phyloP scores from a whole-genome alignment of 1,140 invertebrate species.

The Phthorimaea operculella region DNA sequence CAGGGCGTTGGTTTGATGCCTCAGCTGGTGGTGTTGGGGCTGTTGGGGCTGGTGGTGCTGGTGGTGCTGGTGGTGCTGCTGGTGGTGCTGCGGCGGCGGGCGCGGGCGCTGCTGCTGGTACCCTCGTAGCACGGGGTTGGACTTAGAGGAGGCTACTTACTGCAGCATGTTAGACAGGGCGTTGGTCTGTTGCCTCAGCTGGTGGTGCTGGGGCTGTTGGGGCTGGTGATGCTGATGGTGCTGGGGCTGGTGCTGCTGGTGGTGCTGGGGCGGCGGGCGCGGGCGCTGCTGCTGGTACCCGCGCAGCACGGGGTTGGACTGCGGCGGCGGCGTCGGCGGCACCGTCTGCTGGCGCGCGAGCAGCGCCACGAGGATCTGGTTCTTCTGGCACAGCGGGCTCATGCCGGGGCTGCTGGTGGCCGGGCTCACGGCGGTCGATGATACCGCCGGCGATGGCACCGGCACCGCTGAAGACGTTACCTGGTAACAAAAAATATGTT shows the following conservation, averaged over 20 bases:
- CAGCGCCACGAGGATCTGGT: constrained; percentile 87
- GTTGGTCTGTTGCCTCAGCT: constrained; percentile 22
- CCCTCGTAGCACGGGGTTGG: no score
- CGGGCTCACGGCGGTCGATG: constrained; percentile 31
- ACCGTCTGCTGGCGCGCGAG: constrained; percentile 83
- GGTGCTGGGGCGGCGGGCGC: constrained; percentile 22
- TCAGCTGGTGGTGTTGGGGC: constrained; percentile 23
- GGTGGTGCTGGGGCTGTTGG: constrained; percentile 15
- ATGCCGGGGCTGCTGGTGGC: constrained; percentile 61
- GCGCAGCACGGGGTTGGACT: constrained; percentile 48
- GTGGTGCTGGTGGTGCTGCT: constrained; percentile 20
- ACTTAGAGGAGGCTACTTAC: constrained; percentile 52
- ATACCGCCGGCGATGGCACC: constrained; percentile 25
- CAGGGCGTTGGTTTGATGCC: constrained; percentile 34
- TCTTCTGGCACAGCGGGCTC: constrained; percentile 82
- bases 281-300: constrained; percentile 36
- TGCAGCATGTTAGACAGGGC: constrained; percentile 53
- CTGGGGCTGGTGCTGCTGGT: constrained; percentile 19
- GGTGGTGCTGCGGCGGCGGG: constrained; percentile 25
- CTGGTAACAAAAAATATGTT: constrained; percentile 19
- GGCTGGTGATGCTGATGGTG: constrained; percentile 25
- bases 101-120: constrained; percentile 17
- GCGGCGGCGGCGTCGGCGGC: constrained; percentile 67
- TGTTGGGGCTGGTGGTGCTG: constrained; percentile 20
- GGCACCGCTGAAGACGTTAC: constrained; percentile 47